Percentiles rank a stretch among this genome's conserved stretches.
Conservation (phyloP, 2,797 vertebrate genomes). For the Neosalanx taihuensis region DNA sequence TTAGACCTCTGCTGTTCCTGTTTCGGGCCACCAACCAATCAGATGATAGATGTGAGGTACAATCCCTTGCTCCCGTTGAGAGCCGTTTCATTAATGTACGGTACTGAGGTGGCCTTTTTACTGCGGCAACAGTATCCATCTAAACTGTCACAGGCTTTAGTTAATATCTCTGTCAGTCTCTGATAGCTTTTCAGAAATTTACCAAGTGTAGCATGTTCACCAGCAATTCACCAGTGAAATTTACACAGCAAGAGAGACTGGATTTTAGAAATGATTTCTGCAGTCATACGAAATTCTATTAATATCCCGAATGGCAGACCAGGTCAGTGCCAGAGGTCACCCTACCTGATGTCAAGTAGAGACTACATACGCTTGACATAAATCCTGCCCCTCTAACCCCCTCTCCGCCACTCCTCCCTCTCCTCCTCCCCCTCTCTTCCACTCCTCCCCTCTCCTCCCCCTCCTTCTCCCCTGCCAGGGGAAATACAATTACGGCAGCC, state of each 20-base stretch:
- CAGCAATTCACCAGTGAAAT: not conserved
- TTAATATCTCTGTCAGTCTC: not conserved
- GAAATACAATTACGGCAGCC: slow-evolving; percentile 49
- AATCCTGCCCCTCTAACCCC: not conserved
- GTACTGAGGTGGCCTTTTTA: not conserved
- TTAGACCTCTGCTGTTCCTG: not conserved
- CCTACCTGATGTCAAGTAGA: slow-evolving; percentile 25
- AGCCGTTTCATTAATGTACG: not conserved
- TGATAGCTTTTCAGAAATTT: not conserved
- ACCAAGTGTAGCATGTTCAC: not conserved
- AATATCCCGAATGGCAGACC: not conserved
- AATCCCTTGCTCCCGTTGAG: not conserved
- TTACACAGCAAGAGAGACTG: too few species aligned
- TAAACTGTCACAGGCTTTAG: not conserved
- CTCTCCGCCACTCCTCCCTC: slow-evolving; percentile 14
- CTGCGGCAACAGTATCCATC: not conserved
- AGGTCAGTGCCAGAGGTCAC: slow-evolving; percentile 15
- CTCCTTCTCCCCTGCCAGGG: slow-evolving; percentile 31
- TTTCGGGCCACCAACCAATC: slow-evolving; percentile 1
- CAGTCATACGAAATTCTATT: too few species aligned
- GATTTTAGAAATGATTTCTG: too few species aligned
- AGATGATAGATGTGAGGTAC: slow-evolving; percentile 16
- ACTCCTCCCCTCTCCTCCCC: slow-evolving; percentile 23
- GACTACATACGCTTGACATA: slow-evolving; percentile 15
- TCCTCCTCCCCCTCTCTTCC: slow-evolving; percentile 22